These are phyloP conservation scores for Portevinia maculata DNA, from an alignment of 2,888 invertebrate species.

Conservation along the genomic window DNA sequence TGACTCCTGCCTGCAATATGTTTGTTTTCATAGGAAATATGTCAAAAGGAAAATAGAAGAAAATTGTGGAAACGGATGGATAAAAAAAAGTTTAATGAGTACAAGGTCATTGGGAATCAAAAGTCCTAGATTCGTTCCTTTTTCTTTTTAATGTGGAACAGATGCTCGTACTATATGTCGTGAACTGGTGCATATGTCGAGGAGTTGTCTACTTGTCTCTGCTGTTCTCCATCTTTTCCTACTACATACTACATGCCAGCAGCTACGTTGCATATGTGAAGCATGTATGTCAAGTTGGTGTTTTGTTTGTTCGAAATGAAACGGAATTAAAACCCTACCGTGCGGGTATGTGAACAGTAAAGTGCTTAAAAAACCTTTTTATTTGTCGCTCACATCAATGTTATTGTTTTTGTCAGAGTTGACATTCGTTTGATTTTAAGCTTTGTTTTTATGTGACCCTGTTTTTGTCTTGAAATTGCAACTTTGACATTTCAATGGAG, in stretches of 20 bases:
- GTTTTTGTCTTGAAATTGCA: slow-evolving; percentile 42
- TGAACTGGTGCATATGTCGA: slow-evolving; percentile 67
- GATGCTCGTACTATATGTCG: slow-evolving; percentile 47
- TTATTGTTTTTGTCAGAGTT: slow-evolving; percentile 39
- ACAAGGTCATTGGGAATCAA: slow-evolving; percentile 74
- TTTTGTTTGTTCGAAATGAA: slow-evolving; percentile 66
- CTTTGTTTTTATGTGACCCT: slow-evolving; percentile 36
- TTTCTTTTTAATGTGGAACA: slow-evolving; percentile 35
- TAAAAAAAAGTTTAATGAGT: slow-evolving; percentile 70
- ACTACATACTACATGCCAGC: slow-evolving; percentile 13
- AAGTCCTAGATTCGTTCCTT: slow-evolving; percentile 68
- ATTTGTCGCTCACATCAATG: slow-evolving; percentile 16
- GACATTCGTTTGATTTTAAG: slow-evolving; percentile 59
- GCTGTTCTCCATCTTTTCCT: slow-evolving; percentile 31
- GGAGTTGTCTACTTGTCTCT: slow-evolving; percentile 61
- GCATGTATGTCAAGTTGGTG: slow-evolving; percentile 73
- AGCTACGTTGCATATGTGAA: slow-evolving; percentile 61
- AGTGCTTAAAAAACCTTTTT: slow-evolving; percentile 31
- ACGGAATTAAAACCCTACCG: slow-evolving; percentile 64
- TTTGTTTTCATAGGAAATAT: slow-evolving; percentile 54
- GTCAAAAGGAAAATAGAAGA: slow-evolving; percentile 31
- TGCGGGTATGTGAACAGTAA: slow-evolving; percentile 22
- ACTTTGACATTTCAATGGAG: slow-evolving; percentile 61
- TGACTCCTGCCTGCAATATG: slow-evolving; percentile 51
- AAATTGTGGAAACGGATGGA: slow-evolving; percentile 37